Percentiles rank a stretch among this genome's conserved stretches.
Conservation (phyloP, 2,888 invertebrate species). For the Mamestra brassicae region DNA sequence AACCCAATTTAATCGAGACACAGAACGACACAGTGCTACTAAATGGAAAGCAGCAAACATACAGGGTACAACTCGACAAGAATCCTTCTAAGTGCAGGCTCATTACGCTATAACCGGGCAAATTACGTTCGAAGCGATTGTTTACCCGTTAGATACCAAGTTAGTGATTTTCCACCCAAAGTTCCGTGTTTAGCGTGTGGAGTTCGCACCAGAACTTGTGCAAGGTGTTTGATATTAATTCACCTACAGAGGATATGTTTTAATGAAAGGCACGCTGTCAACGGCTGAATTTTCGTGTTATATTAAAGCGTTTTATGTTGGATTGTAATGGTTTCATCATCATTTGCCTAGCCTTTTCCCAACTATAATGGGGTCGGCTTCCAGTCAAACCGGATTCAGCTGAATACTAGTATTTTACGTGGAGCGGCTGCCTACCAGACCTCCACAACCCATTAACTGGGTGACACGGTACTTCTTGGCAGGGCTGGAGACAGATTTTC, state of each 20-base stretch:
- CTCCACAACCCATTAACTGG: too few species aligned
- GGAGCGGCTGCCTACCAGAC: too few species aligned
- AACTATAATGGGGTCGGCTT: too few species aligned
- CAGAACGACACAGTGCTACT: conserved; percentile 32
- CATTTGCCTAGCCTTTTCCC: too few species aligned
- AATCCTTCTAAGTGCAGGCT: conserved; percentile 57
- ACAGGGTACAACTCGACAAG: conserved; percentile 34
- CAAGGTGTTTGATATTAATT: conserved; percentile 57
- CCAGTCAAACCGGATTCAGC: too few species aligned
- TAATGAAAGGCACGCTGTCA: conserved; percentile 52
- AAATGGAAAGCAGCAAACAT: conserved; percentile 50
- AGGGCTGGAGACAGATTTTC: too few species aligned
- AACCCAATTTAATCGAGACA: conserved; percentile 28
- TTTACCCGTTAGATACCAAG: conserved; percentile 76
- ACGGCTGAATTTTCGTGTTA: conserved; percentile 50
- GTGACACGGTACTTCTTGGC: too few species aligned
- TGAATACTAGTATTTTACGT: too few species aligned
- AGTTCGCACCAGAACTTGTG: conserved; percentile 55
- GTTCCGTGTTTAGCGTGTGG: conserved; percentile 61
- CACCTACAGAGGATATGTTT: conserved; percentile 41
- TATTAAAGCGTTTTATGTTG: conserved; percentile 26
- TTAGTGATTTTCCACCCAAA: conserved; percentile 74
- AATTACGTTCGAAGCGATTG: conserved; percentile 76
- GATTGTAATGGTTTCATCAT: not conserved
- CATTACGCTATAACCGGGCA: conserved; percentile 66